Conservation (phyloP, 2,797 vertebrate genomes). For the Sebastiscus tertius region DNA sequence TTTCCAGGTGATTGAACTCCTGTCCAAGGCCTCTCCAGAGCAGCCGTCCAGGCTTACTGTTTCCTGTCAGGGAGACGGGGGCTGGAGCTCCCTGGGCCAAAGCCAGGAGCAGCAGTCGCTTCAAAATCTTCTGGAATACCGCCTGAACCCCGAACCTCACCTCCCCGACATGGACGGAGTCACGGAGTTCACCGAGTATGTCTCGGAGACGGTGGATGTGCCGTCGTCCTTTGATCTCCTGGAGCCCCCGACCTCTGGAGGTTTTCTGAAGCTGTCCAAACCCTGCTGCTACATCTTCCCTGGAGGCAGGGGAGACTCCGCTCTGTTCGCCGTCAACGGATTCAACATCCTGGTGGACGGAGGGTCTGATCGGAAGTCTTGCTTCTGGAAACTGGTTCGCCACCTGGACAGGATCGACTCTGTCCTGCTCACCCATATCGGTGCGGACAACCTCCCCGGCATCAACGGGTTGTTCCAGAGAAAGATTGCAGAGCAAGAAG, state of each 20-base stretch:
- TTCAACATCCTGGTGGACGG: slow-evolving; percentile 99
- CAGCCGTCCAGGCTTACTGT: slow-evolving; percentile 89
- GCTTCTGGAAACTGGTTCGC: slow-evolving; percentile 99
- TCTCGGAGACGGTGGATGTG: slow-evolving; percentile 95
- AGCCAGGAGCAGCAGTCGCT: slow-evolving; percentile 82
- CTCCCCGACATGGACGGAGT: slow-evolving; percentile 95
- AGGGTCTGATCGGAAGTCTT: slow-evolving; percentile 95
- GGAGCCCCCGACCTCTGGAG: slow-evolving; percentile 96
- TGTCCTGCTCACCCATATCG: slow-evolving; percentile 96
- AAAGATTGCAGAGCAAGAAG: slow-evolving; percentile 96
- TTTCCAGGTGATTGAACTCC: slow-evolving; percentile 87
- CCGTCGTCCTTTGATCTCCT: slow-evolving; percentile 96
- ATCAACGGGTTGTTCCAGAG: slow-evolving; percentile 97
- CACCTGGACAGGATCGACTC: slow-evolving; percentile 98
- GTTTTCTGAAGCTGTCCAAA: slow-evolving; percentile 98
- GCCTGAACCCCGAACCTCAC: slow-evolving; percentile 89
- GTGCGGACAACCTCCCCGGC: slow-evolving; percentile 96
- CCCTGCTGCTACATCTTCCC: slow-evolving; percentile 99
- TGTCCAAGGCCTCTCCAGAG: slow-evolving; percentile 84
- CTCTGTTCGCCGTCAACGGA: slow-evolving; percentile 97
- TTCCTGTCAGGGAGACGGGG: slow-evolving; percentile 91
- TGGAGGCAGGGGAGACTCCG: slow-evolving; percentile 96
- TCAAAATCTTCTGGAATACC: slow-evolving; percentile 85
- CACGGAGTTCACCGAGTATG: slow-evolving; percentile 94
- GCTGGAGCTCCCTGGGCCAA: slow-evolving; percentile 90